Conservation (phyloP, 1,140 invertebrate genomes). For the Hestina assimilis region DNA sequence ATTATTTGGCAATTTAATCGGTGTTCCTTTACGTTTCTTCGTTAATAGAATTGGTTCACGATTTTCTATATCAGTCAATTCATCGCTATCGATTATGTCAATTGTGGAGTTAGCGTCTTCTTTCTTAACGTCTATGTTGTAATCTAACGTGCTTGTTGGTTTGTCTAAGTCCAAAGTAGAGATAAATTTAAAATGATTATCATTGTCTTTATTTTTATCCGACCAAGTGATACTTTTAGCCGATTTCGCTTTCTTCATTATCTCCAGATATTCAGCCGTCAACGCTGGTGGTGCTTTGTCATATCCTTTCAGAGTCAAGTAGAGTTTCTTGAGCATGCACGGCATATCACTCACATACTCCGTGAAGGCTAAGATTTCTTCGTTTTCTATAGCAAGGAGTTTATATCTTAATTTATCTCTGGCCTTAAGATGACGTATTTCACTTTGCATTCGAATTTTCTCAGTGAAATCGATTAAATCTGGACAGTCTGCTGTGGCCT, state of each 20-base stretch:
- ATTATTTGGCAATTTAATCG: conserved; percentile 57
- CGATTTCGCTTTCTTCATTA: conserved; percentile 70
- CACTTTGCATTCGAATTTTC: conserved; percentile 41
- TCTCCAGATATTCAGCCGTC: conserved; percentile 59
- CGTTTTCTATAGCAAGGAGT: conserved; percentile 46
- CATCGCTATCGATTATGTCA: conserved; percentile 53
- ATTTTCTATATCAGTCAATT: conserved; percentile 59
- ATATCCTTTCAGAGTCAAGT: conserved; percentile 67
- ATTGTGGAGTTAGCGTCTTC: conserved; percentile 39
- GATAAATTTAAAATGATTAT: conserved; percentile 61
- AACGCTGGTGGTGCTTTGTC: conserved; percentile 63
- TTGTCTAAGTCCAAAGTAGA: conserved; percentile 54
- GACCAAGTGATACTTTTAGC: conserved; percentile 68
- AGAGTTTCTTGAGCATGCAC: conserved; percentile 67
- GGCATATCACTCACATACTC: conserved; percentile 67
- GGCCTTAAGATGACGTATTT: conserved; percentile 43
- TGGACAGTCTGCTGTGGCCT: conserved; percentile 43
- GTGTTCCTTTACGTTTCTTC: conserved; percentile 62
- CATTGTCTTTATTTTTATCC: conserved; percentile 43
- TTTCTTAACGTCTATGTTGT: conserved; percentile 25
- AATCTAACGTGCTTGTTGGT: conserved; percentile 41
- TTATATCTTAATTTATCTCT: conserved; percentile 51
- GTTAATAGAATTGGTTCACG: conserved; percentile 35
- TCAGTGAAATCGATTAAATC: conserved; percentile 51
- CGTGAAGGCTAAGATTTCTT: conserved; percentile 59